These are phyloP conservation scores for Betta splendens DNA, from an alignment of 2,797 vertebrate species.

Conservation along the genomic window DNA sequence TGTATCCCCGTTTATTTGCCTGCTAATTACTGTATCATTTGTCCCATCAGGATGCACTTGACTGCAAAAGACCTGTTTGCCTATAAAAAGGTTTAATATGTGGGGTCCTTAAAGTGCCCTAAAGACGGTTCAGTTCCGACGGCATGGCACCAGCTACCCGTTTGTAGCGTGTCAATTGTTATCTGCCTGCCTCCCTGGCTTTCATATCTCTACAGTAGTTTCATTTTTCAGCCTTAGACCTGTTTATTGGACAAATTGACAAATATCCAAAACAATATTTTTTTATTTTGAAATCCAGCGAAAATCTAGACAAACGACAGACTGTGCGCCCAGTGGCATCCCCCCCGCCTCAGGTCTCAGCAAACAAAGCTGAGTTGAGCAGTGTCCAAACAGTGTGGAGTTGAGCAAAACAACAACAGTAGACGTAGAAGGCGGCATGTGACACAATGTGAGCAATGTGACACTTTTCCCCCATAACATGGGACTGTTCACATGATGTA, in stretches of 20 bases:
- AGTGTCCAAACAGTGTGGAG: constrained; percentile 26
- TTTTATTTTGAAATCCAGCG: constrained; percentile 35
- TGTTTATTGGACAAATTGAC: constrained; percentile 13
- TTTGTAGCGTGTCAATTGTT: constrained; percentile 11
- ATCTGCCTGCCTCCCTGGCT: constrained; percentile 16
- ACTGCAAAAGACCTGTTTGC: constrained; percentile 40
- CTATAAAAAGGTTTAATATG: constrained; percentile 48
- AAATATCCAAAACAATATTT: constrained; percentile 46
- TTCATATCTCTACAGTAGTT: constrained; percentile 5
- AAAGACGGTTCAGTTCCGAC: constrained; percentile 25
- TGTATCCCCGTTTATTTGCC: constrained; percentile 41
- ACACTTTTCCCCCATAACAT: constrained; percentile 36
- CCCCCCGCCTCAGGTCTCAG: constrained; percentile 16
- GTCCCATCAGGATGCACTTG: constrained; percentile 47
- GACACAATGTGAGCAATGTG: constrained; percentile 7
- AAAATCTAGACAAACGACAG: constrained; percentile 29
- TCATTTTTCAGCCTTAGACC: constrained; percentile 7
- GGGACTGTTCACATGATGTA: constrained; percentile 13
- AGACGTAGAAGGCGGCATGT: background rate
- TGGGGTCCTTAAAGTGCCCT: constrained; percentile 20
- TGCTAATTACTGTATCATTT: constrained; percentile 55
- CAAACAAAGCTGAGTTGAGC: constrained; percentile 44
- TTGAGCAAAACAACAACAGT: constrained; percentile 6
- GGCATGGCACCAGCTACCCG: constrained; percentile 19
- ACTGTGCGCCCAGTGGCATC: constrained; percentile 28